Base-by-base conservation (phyloP, 2,888 invertebrate species). In the Gari tellinella region DNA sequence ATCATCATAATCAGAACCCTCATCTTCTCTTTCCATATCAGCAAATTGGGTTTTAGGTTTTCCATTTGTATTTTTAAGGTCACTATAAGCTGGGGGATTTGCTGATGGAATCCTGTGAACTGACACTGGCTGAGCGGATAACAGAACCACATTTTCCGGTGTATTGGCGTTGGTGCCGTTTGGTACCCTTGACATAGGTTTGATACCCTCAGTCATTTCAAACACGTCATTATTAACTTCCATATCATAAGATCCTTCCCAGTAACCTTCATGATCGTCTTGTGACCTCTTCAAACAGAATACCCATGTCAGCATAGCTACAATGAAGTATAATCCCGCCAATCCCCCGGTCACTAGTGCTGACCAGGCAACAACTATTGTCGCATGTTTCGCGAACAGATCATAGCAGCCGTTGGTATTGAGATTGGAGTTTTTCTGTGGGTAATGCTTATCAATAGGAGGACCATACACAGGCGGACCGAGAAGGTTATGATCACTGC, bases 391-490 rank as follows among this genome's bases (percentile, higher is more conserved):
- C 8, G 56, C 43, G 12, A 79, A 56, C 25, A 45, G 45, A 17
- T 46, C 49, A 58, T 66, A 79, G 56, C 79, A 79, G 1, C 79
- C 79, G 26, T 75, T 55, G 0, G 65, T 60, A 43, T 79, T 75
- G 7, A 79, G 43, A 38, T 75, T 64, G 10, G 56, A 57, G 21
- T 79, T 79, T 19, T 51, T 23, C 4, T 69, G 58, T 8, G 48
- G 41, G 45, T 57, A 57, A 26, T 58, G 43, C 17, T 61, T 62
- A 31, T 66, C 61, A 41, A 57, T 46, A 21, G 68, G 67, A 7
- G 78, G 73, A 7, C 67, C 72, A 58, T 72, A 75, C 3, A 69
- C 61, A 43, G 79, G 79, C 1, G 79, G 79, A 15, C 79, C 79
- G n/a, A 72, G 53, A 15, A 75, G 38, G 21, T 57, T 51, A 41